phyloP scores from a whole-genome alignment of 2,888 invertebrate species.

The Drosophila anomalata region DNA sequence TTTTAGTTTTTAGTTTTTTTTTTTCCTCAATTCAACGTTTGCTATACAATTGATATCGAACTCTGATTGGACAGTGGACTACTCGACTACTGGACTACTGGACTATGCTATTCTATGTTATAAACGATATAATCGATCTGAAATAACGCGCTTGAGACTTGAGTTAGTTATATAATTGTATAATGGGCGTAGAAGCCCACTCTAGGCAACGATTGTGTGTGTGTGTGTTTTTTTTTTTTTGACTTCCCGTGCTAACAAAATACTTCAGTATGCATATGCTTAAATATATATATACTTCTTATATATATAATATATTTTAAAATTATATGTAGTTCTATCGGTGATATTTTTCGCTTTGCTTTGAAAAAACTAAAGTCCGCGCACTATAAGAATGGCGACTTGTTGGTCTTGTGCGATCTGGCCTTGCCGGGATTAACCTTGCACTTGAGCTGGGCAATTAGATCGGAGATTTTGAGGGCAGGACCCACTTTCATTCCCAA shows the following conservation, averaged over 20 bases:
- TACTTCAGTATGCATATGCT: conserved; percentile 52
- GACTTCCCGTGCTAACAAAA: conserved; percentile 73
- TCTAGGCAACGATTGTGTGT: conserved; percentile 72
- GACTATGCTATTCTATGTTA: conserved; percentile 33
- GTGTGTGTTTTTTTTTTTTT: conserved; percentile 26
- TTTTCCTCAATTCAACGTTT: conserved; percentile 27
- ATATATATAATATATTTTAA: conserved; percentile 25
- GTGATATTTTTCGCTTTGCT: conserved; percentile 59
- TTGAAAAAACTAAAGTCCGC: conserved; percentile 34
- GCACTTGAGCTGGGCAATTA: conserved; percentile 95
- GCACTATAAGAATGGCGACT: conserved; percentile 88
- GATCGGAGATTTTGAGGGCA: conserved; percentile 95
- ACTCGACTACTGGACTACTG: conserved; percentile 29
- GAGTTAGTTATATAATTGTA: conserved; percentile 68
- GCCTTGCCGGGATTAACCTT: conserved; percentile 85
- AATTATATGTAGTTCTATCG: conserved; percentile 42
- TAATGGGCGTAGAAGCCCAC: conserved; percentile 52
- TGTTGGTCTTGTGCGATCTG: conserved; percentile 85
- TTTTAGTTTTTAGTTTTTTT: not conserved
- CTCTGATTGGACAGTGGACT: conserved; percentile 64
- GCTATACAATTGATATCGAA: conserved; percentile 56
- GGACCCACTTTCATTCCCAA: conserved; percentile 98
- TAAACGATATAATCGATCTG: conserved; percentile 50
- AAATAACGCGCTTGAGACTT: conserved; percentile 69
- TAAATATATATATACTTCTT: conserved; percentile 41